Base-by-base conservation (phyloP, 2,113 vertebrate genomes). In the Prunella fulvescens region DNA sequence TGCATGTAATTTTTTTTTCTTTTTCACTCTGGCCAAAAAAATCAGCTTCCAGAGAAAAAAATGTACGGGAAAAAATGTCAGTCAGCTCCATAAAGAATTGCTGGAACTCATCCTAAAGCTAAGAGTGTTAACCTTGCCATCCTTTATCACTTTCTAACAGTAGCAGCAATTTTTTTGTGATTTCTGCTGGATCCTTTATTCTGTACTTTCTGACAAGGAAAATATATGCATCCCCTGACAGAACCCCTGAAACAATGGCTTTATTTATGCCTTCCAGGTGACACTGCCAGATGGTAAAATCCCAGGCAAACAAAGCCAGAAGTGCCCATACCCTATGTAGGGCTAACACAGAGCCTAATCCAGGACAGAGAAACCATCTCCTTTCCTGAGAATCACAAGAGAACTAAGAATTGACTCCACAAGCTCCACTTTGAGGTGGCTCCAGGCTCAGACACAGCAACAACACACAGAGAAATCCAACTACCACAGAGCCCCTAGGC, bases 191-290 rank as follows among this genome's bases (percentile, higher is more conserved):
- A 83, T 82, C n/a, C 69, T 67, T 95, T 92, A 80, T 77, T 77
- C 84, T 71, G 2, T 54, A 45, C 19, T 60, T 95, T 96, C 71
- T 84, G 82, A 92, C 79, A 88, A 90, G 60, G 54, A 77, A 85
- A 90, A 88, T 83, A 66, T 10, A 83, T 12, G 23, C n/a, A 86
- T 50, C 28, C 51, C 53, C 48, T 39, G 25, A 62, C 6, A 90
- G 51, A 80, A 90, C 25, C 42, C 2, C 3, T n/a, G 76, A 70
- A 95, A 83, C 71, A 94, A 92, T 71, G 79, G 51, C 28, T 92
- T 88, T 88, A 94, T 94, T 97, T 92, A 94, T 94, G 81, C 69
- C 61, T 91, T 94, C 90, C 71, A 90, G 93, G 79, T 93, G 95
- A 95, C 84, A 65, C 50, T 70, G 24, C 74, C 93, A 94, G 82